These are phyloP conservation scores for Pachypeltis micranthus DNA, from an alignment of 1,140 invertebrate species.

Conservation along the genomic window DNA sequence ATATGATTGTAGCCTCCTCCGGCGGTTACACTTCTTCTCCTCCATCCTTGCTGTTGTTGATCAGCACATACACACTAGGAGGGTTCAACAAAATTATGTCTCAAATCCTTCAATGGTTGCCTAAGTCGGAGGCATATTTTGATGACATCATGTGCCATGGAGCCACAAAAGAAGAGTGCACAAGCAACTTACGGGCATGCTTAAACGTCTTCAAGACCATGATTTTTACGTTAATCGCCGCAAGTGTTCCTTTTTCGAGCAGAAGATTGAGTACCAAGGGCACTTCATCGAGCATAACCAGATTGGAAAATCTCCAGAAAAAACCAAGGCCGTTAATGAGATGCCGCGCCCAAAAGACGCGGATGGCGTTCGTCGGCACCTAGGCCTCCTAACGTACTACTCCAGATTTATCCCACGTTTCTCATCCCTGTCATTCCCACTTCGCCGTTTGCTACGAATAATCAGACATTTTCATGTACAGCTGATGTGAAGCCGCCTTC, in stretches of 20 bases:
- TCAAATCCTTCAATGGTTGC: background rate
- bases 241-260: no score
- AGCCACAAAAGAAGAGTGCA: background rate
- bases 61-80: no score
- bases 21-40: no score
- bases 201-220: background rate
- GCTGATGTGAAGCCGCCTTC: no score
- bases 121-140: constrained; percentile 2
- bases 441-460: constrained; percentile 20
- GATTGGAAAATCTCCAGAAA: constrained; percentile 22
- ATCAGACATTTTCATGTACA: background rate
- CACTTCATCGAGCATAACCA: no score
- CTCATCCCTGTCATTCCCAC: constrained; percentile 17
- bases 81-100: background rate
- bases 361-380: constrained; percentile 27
- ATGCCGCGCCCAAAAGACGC: constrained; percentile 27
- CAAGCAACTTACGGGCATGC: background rate
- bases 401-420: constrained; percentile 28
- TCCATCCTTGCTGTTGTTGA: no score
- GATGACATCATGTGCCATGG: constrained; percentile 15
- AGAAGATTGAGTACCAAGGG: constrained; percentile 27
- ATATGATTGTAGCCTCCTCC: no score
- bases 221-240: no score
- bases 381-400: constrained; percentile 32
- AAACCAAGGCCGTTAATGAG: constrained; percentile 26